A percentile compares a stretch with the other conserved stretches of the same genome.
Conservation (phyloP, 2,113 vertebrate species). For the Ciconia boyciana region DNA sequence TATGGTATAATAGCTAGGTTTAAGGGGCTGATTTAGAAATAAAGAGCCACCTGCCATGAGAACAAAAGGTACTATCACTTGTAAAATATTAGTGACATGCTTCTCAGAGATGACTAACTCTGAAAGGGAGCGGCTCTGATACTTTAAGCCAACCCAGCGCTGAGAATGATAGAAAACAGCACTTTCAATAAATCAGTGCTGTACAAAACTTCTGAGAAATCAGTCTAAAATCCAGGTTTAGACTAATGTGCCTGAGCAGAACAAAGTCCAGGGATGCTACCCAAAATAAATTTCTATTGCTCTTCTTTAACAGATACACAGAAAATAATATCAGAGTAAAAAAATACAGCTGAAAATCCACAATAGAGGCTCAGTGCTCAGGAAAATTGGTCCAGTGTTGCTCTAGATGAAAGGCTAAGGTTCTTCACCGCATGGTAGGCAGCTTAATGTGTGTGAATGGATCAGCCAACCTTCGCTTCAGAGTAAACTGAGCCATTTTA, state of each 20-base stretch:
- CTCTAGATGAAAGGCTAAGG: not conserved
- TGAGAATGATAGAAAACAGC: not conserved
- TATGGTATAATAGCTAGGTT: not conserved
- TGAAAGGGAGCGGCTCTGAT: not conserved
- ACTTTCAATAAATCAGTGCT: not conserved
- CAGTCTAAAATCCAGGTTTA: not conserved
- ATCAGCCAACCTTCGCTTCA: not conserved
- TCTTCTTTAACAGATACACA: not conserved
- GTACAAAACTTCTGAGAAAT: not conserved
- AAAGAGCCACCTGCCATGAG: not conserved
- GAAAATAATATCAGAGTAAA: not conserved
- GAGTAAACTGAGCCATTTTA: not conserved
- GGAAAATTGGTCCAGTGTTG: not conserved
- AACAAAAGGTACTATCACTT: slow-evolving; percentile 5
- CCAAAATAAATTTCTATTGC: not conserved
- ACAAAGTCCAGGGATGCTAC: not conserved
- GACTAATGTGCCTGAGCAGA: not conserved
- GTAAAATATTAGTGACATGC: not conserved
- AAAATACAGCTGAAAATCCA: not conserved
- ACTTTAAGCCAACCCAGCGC: not conserved
- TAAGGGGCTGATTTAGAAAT: not conserved
- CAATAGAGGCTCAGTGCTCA: not conserved
- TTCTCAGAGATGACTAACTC: not conserved
- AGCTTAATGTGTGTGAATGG: not conserved
- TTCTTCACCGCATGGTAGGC: not conserved